Base-by-base conservation (phyloP, 2,888 invertebrate species). In the Perithous albicinctus region DNA sequence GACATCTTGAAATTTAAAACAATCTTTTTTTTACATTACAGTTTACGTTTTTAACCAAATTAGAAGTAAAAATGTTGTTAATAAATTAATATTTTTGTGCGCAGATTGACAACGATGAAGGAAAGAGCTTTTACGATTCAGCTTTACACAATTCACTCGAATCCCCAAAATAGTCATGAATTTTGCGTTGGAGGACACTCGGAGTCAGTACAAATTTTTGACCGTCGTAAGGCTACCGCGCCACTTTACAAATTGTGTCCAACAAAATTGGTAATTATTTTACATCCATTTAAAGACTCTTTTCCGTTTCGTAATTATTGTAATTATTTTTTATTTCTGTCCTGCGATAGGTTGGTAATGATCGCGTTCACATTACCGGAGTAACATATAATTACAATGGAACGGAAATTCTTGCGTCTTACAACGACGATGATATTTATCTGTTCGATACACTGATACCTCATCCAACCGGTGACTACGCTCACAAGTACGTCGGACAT, bases 381-480 rank as follows among this genome's bases (percentile, higher is more conserved):
- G 97, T 97, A 6, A 96, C 98, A 1, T 99, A 97, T 93, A 99
- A 97, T 93, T 96, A 97, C 93, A 96, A 97, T 93, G 99, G 99
- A 54, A 95, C 96, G 67, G 98, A 98, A 94, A 96, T 99, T 69
- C 93, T 99, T 10, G 98, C 97, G n/a, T 97, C 98, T 0, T 99
- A 98, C 92, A 98, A 97, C 92, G 98, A 98, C 90, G 98, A 98
- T 83, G 97, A 97, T 88, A 97, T 99, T 85, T 99, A 97, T 93
- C 93, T 98, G 43, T 99, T 98, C 90, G 96, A 98, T 91, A 94
- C 95, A 18, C 93, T 90, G 48, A 92, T 93, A 79, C 93, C 94
- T 2, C 93, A 94, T 90, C 93, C 0, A 72, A 72, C 85, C 4
- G 93, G 93, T 32, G 93, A 93, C 85, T 94, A 89, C 86, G 90